Conservation (phyloP, 2,113 vertebrate genomes). For the Chrysemys picta region DNA sequence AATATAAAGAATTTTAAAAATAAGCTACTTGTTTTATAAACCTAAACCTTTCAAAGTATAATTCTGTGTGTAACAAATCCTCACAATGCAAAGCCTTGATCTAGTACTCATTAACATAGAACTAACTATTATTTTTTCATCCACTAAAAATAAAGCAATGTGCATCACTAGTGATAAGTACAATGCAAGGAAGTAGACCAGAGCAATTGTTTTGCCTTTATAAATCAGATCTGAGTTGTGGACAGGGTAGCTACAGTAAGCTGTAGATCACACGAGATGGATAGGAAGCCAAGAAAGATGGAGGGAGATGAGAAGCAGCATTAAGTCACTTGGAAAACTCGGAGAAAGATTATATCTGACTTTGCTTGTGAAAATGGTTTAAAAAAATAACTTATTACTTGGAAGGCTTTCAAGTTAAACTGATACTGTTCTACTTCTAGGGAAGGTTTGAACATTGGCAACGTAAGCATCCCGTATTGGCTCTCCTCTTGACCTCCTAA, state of each 20-base stretch:
- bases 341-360: background rate
- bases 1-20: accelerated
- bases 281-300: background rate
- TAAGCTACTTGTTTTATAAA: accelerated
- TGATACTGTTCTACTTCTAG: background rate
- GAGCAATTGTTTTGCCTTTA: background rate
- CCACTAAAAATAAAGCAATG: background rate
- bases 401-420: background rate
- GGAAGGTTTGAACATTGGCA: background rate
- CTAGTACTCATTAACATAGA: background rate
- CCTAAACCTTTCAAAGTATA: background rate
- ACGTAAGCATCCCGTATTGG: background rate
- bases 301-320: background rate
- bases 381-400: background rate
- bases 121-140: no score
- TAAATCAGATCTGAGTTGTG: accelerated
- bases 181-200: background rate
- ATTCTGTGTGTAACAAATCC: accelerated
- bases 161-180: background rate
- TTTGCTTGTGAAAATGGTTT: no score
- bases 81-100: accelerated
- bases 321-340: background rate
- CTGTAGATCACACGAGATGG: background rate
- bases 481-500: background rate
- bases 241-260: accelerated